Conservation (phyloP, 2,113 vertebrate species). For the Toxotes chatareus region DNA sequence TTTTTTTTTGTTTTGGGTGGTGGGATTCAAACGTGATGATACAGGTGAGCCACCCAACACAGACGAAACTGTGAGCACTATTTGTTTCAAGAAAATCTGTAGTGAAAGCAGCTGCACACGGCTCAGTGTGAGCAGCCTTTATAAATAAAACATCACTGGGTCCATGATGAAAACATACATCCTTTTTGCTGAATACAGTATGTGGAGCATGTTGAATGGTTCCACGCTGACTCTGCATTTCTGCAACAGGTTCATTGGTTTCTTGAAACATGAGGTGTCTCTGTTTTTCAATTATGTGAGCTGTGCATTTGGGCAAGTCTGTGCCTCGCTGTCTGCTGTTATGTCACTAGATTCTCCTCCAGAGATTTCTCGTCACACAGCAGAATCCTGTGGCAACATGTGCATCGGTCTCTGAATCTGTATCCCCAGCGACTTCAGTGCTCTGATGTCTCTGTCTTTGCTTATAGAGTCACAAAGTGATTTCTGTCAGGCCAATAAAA, state of each 20-base stretch:
- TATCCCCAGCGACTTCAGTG: not conserved
- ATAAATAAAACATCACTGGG: constrained; percentile 62
- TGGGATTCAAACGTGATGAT: not conserved
- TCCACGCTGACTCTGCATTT: constrained; percentile 63
- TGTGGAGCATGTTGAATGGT: constrained; percentile 38
- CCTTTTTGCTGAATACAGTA: constrained; percentile 63
- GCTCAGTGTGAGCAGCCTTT: constrained; percentile 34
- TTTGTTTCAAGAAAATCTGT: not conserved
- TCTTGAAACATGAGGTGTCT: constrained; percentile 51
- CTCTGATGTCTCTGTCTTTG: constrained; percentile 7
- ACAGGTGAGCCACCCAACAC: not conserved
- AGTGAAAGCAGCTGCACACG: not conserved
- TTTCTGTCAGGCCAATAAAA: constrained; percentile 46
- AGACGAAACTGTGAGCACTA: not conserved
- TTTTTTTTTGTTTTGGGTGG: too few species aligned
- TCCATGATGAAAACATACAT: constrained; percentile 56
- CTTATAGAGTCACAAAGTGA: constrained; percentile 33
- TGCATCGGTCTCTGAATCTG: constrained; percentile 22
- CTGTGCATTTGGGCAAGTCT: constrained; percentile 22
- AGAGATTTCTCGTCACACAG: constrained; percentile 27
- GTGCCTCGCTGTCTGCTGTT: constrained; percentile 28
- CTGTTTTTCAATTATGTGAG: constrained; percentile 48
- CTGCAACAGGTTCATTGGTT: constrained; percentile 56
- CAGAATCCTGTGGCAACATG: constrained; percentile 32
- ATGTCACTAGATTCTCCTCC: constrained; percentile 35